A percentile compares a stretch with the other conserved stretches of the same genome.
These are phyloP conservation scores for Montipora capitata DNA, from an alignment of 92 coral and sea anemone species.

Conservation along the genomic window DNA sequence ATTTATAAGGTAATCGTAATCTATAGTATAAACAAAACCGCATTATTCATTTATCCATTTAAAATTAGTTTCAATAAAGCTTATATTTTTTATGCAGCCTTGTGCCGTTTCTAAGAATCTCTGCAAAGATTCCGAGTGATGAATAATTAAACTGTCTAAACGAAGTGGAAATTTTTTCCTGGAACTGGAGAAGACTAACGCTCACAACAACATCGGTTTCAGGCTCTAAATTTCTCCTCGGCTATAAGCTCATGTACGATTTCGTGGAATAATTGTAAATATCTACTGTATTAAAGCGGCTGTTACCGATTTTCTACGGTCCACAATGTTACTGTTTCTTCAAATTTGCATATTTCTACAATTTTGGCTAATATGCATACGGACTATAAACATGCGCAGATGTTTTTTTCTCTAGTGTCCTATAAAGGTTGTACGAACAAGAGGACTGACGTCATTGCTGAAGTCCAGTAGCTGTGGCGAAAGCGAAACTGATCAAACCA, in stretches of 20 bases:
- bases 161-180: neutral
- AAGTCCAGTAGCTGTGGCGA: conserved; percentile 9
- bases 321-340: conserved; percentile 2
- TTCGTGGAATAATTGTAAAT: neutral
- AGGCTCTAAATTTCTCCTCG: neutral
- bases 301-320: conserved; percentile 6
- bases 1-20: too few species aligned
- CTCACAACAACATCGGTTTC: conserved; percentile 7
- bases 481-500: conserved; percentile 5
- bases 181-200: conserved; percentile 3
- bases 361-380: too few species aligned
- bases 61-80: neutral
- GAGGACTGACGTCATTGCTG: neutral
- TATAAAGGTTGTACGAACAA: neutral
- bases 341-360: neutral
- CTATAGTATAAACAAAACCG: too few species aligned
- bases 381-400: too few species aligned
- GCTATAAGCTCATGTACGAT: conserved; percentile 7
- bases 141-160: conserved; percentile 5
- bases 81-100: neutral
- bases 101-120: conserved; percentile 15
- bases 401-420: neutral
- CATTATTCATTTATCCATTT: too few species aligned
- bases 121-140: conserved; percentile 3
- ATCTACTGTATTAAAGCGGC: conserved; percentile 3